Base-by-base conservation (phyloP, 2,888 invertebrate genomes). In the Clepsis dumicolana region DNA sequence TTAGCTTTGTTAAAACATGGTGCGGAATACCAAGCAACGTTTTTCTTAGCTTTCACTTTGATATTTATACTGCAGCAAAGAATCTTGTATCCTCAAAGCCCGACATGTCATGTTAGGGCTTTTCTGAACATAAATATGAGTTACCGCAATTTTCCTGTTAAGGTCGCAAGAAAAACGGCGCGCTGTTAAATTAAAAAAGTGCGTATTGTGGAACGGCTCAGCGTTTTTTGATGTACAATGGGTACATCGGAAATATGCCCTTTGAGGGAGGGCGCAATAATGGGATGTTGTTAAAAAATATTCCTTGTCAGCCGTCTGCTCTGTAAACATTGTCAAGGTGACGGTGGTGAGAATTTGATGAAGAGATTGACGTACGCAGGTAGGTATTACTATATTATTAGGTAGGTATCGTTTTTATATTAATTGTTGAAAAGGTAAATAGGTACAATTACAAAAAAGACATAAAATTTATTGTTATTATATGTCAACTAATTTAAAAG, bases 121-220 rank as follows among this genome's bases (percentile, higher is more conserved):
- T 62, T 56, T 62, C 48, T 27, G 48, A 48, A 10, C 24, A 56
- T 50, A 63, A 63, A 63, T 57, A 50, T 57, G 67, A 57, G 56
- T 67, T 52, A 67, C 62, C 27, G 10, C 27, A 12, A 27, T 24
- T 57, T 67, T 57, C 38, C 62, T 67, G 50, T 57, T 56, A 67
- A 50, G 24, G 44, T 54, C n/a, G 61, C 21, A 10, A 35, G n/a
- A 18, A 25, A 41, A n/a, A 57, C 24, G 48, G 4, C 38, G 24
- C 12, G 2, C 35, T 50, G 38, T 67, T 63, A 63, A 57, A 67
- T 56, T 56, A 52, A 63, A 66, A 66, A 66, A 65, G 44, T 48
- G 35, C 52, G 27, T 27, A 16, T 27, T n/a, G 32, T n/a, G 54
- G n/a, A 56, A 62, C 35, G 21, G 14, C 18, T 66, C 35, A 24